Conservation (phyloP, 1,140 invertebrate genomes). For the Brachystomella parvula region DNA sequence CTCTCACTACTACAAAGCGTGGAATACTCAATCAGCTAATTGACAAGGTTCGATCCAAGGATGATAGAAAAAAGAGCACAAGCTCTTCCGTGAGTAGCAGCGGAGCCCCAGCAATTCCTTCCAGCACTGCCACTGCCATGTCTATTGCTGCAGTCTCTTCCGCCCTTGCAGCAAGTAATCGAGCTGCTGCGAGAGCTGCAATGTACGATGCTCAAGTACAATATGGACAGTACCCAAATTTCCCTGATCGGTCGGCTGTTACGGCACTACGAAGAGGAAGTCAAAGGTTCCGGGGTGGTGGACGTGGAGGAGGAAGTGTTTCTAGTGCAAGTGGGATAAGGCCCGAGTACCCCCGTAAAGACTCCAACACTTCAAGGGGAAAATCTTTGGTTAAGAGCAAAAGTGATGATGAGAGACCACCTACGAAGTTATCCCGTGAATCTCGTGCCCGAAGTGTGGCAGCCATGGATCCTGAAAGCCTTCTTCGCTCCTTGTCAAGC, state of each 20-base stretch:
- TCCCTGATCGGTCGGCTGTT: conserved; percentile 28
- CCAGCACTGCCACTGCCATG: conserved; percentile 21
- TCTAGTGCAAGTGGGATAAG: not conserved
- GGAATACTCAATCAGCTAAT: conserved; percentile 51
- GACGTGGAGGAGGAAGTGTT: not conserved
- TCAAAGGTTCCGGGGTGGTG: conserved; percentile 8
- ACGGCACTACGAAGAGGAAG: conserved; percentile 23
- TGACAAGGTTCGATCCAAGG: conserved; percentile 43
- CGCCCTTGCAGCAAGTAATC: not conserved
- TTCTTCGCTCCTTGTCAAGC: conserved; percentile 31
- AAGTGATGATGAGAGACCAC: conserved; percentile 36
- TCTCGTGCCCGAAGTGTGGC: conserved; percentile 35
- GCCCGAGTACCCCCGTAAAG: conserved; percentile 21
- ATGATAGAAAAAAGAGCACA: conserved; percentile 36
- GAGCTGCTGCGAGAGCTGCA: conserved; percentile 20
- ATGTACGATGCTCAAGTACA: conserved; percentile 37
- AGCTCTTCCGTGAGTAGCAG: conserved; percentile 12
- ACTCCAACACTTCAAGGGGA: conserved; percentile 22
- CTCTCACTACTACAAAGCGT: conserved; percentile 21
- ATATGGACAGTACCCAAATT: conserved; percentile 21
- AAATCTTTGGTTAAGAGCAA: conserved; percentile 38
- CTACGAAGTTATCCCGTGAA: conserved; percentile 35
- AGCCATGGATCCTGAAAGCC: conserved; percentile 32
- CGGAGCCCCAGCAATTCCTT: conserved; percentile 26
- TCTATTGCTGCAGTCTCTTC: not conserved